Conservation (phyloP, 1,140 invertebrate genomes). For the Drosophila simulans region DNA sequence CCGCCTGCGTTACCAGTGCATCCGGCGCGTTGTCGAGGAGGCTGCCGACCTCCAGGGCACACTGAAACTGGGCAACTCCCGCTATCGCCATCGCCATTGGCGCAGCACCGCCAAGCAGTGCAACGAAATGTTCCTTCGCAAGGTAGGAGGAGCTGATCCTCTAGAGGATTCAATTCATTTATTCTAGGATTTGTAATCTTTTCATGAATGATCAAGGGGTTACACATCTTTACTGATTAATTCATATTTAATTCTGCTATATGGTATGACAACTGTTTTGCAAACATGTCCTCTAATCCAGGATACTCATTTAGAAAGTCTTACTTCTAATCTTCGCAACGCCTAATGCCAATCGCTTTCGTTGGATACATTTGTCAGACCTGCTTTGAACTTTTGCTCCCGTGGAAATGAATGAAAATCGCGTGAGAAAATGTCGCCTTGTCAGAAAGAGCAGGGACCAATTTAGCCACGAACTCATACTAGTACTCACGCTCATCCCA, state of each 20-base stretch:
- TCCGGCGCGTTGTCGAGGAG: slow-evolving; percentile 88
- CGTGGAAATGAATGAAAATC: slow-evolving; percentile 32
- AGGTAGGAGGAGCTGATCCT: slow-evolving; percentile 85
- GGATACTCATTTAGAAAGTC: slow-evolving; percentile 9
- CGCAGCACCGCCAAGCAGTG: slow-evolving; percentile 90
- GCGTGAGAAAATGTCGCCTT: slow-evolving; percentile 43
- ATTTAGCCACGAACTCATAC: neutral
- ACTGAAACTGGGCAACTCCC: slow-evolving; percentile 87
- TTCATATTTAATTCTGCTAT: too few relatives aligned
- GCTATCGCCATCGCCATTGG: slow-evolving; percentile 90
- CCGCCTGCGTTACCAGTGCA: slow-evolving; percentile 87
- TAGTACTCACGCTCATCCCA: neutral
- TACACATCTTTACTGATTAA: too few relatives aligned
- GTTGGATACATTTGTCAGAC: slow-evolving; percentile 23
- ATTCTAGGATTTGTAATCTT: neutral
- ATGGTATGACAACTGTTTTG: too few relatives aligned
- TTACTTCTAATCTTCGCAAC: slow-evolving; percentile 4
- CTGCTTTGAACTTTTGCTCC: slow-evolving; percentile 35
- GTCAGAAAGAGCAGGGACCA: neutral
- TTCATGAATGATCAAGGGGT: too few relatives aligned
- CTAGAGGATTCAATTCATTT: neutral
- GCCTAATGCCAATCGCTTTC: slow-evolving; percentile 6
- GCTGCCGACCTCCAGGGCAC: slow-evolving; percentile 88
- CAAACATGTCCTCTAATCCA: neutral
- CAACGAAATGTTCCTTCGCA: slow-evolving; percentile 90